Percentiles rank a stretch among this genome's conserved stretches.
Conservation (phyloP, 2,113 vertebrate genomes). For the Phyllostomus discolor region DNA sequence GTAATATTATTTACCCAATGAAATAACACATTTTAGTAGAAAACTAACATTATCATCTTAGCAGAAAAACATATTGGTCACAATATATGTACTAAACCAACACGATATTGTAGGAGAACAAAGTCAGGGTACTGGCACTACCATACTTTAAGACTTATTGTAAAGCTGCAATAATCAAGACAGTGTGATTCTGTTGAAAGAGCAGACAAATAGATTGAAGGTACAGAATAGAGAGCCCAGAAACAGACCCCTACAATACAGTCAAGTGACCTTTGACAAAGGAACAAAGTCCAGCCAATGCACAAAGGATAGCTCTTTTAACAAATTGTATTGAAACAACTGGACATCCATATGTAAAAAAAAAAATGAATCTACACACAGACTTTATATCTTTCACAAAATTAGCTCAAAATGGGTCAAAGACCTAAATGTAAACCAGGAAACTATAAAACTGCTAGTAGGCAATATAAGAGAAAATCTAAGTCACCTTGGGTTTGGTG, state of each 20-base stretch:
- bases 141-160: neutral
- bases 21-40: neutral
- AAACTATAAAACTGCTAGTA: neutral
- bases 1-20: neutral
- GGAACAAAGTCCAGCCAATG: neutral
- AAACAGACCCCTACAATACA: neutral
- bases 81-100: neutral
- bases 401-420: neutral
- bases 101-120: neutral
- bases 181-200: neutral
- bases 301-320: neutral
- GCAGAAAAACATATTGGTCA: neutral
- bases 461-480: neutral
- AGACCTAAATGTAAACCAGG: neutral
- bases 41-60: neutral
- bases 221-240: neutral
- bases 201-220: neutral
- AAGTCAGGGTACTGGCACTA: neutral
- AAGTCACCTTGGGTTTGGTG: neutral
- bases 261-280: neutral
- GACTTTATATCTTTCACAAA: neutral
- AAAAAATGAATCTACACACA: neutral
- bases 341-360: neutral
- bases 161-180: neutral
- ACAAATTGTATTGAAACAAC: neutral